Percentiles rank a stretch among this genome's conserved stretches.
phyloP scores from a whole-genome alignment of 2,888 invertebrate genomes.

The Agonopterix alstromeriana region DNA sequence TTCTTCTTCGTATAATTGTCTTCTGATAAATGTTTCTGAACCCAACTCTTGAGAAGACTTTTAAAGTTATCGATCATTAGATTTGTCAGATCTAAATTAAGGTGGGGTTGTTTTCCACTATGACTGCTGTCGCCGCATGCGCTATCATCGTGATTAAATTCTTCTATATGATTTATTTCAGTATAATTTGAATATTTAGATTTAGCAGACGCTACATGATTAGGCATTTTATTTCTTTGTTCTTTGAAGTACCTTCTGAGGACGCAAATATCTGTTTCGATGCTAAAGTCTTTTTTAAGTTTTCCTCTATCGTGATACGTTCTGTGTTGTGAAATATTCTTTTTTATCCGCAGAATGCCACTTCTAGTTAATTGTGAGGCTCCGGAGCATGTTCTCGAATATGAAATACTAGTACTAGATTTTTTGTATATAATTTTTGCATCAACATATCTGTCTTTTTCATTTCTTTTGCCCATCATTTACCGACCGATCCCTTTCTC shows the following conservation, averaged over 20 bases:
- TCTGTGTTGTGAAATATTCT: conserved; percentile 25
- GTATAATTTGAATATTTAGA: conserved; percentile 36
- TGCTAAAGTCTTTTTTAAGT: conserved; percentile 48
- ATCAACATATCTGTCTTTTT: conserved; percentile 19
- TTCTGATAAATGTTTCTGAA: conserved; percentile 37
- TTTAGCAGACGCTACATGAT: conserved; percentile 24
- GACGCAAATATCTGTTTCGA: conserved; percentile 56
- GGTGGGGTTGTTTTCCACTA: conserved; percentile 11
- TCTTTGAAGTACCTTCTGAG: conserved; percentile 42
- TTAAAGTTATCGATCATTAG: conserved; percentile 50
- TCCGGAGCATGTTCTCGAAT: conserved; percentile 41
- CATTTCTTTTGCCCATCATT: conserved; percentile 38
- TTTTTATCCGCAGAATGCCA: conserved; percentile 30
- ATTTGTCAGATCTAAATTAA: conserved; percentile 32
- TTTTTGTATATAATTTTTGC: conserved; percentile 46
- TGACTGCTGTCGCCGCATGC: conserved; percentile 42
- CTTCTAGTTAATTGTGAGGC: conserved; percentile 33
- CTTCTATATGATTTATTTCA: conserved; percentile 32
- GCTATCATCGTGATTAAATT: conserved; percentile 30
- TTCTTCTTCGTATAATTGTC: conserved; percentile 37
- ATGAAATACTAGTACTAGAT: conserved; percentile 30
- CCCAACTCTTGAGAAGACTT: conserved; percentile 41
- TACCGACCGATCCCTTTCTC: conserved; percentile 9
- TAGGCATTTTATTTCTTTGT: conserved; percentile 26
- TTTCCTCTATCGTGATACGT: conserved; percentile 29